phyloP scores from a whole-genome alignment of 2,888 invertebrate genomes.

The Leucophenga maculata region DNA sequence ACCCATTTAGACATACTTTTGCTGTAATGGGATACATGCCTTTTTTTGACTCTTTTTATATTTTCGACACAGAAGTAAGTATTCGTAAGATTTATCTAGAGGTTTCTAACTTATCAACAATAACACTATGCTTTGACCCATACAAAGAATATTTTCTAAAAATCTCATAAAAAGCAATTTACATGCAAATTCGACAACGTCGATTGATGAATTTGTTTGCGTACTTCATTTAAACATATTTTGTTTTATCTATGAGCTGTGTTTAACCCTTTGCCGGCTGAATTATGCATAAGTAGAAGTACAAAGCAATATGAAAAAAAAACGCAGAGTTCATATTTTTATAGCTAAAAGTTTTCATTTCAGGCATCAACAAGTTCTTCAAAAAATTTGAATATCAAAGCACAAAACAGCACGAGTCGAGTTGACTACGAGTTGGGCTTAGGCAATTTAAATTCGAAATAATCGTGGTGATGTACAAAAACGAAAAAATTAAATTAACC shows the following conservation, averaged over 20 bases:
- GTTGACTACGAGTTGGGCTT: slow-evolving; percentile 18
- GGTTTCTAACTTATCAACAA: slow-evolving; percentile 4
- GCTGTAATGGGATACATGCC: too few species aligned
- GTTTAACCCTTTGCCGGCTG: slow-evolving; percentile 55
- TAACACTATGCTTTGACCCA: background rate
- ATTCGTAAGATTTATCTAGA: too few species aligned
- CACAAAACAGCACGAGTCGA: slow-evolving; percentile 20
- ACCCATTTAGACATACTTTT: too few species aligned
- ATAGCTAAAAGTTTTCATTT: slow-evolving; percentile 36
- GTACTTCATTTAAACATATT: slow-evolving; percentile 58
- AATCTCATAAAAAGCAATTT: slow-evolving; percentile 60
- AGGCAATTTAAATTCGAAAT: slow-evolving; percentile 33
- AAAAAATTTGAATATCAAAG: slow-evolving; percentile 64
- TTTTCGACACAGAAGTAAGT: too few species aligned
- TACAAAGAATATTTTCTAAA: slow-evolving; percentile 23
- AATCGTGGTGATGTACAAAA: slow-evolving; percentile 59
- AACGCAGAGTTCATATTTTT: slow-evolving; percentile 10
- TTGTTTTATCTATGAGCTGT: slow-evolving; percentile 37
- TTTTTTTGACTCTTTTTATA: too few species aligned
- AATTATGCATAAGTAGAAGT: slow-evolving; percentile 53
- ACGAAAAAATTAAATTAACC: slow-evolving; percentile 41
- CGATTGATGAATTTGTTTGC: slow-evolving; percentile 62
- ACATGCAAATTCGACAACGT: slow-evolving; percentile 62
- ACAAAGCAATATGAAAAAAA: slow-evolving; percentile 8
- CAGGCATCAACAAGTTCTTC: slow-evolving; percentile 44